Conservation (phyloP, 2,888 invertebrate genomes). For the Drosophila austrosaltans region DNA sequence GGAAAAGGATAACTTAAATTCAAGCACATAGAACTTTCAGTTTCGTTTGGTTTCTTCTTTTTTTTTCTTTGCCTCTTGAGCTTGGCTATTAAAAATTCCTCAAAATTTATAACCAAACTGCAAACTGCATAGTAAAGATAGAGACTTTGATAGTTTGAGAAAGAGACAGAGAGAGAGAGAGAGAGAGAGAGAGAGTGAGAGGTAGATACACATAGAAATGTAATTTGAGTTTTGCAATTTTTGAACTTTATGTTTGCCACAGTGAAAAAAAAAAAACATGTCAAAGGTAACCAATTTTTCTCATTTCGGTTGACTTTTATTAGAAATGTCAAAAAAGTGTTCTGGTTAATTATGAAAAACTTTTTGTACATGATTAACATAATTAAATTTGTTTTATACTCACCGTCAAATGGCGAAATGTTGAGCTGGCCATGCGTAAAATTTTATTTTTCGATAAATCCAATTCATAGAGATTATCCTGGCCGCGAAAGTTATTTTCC, state of each 20-base stretch:
- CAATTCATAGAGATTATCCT: slow-evolving; percentile 89
- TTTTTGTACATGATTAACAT: slow-evolving; percentile 2
- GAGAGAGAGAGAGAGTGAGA: slow-evolving; percentile 9
- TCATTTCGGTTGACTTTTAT: not conserved
- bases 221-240: slow-evolving; percentile 41
- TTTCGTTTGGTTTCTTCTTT: not conserved
- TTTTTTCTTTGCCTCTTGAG: slow-evolving; percentile 40
- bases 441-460: slow-evolving; percentile 90
- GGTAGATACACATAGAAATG: slow-evolving; percentile 7
- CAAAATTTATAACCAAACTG: slow-evolving; percentile 65
- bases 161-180: slow-evolving; percentile 28
- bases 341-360: not conserved
- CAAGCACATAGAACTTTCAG: slow-evolving; percentile 62
- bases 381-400: slow-evolving; percentile 53
- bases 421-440: slow-evolving; percentile 89
- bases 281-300: not conserved
- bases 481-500: slow-evolving; percentile 90
- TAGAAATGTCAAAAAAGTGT: not conserved
- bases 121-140: slow-evolving; percentile 18
- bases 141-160: slow-evolving; percentile 25
- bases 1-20: slow-evolving; percentile 59
- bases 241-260: slow-evolving; percentile 24
- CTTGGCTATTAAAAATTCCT: slow-evolving; percentile 71
- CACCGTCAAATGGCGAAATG: slow-evolving; percentile 88
- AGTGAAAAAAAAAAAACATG: too few relatives aligned